Evolutionary conservation across 1,140 invertebrate genomes (phyloP), one percentile per base, ranked within the genome.

Genomic region (Helicoverpa armigera): DNA sequence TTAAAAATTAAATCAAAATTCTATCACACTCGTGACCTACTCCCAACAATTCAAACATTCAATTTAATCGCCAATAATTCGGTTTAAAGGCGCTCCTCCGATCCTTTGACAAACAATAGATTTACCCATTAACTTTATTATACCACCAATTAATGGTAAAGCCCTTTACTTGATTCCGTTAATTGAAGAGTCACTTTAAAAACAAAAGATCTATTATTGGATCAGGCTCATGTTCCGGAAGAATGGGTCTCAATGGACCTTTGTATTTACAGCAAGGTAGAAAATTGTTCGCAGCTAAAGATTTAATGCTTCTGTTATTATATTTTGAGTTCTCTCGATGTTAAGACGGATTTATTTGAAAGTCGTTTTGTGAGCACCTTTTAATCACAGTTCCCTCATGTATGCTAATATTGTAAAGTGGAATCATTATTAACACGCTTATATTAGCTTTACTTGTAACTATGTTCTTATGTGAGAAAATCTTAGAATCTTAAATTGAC

Each of bases 121-220:
- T 63, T 65, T 4, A 54, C 61, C 75, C 35, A 77, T 77, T 67
- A 77, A 53, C 51, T 53, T 65, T 53, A 77, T 77, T 65, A 53
- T 13, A n/a, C 61, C 60, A 29, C 18, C 60, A 77, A 65, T 67
- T 77, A 77, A 53, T 56, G 23, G 51, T n/a, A n/a, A 77, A 77
- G 51, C 67, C 23, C 61, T 77, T 77, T 65, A 53, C 61, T 12
- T 43, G 61, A 77, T 54, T 65, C 50, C 43, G 50, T 56, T 65
- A 77, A 77, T 77, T 77, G 75, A 54, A 35, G 14, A 67, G 61
- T 67, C 61, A 77, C 75, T 77, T 77, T n/a, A 35, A 61, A 61
- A 67, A 77, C 75, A 77, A 77, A 51, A 54, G 75, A 23, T 67
- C 50, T 54, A 77, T 67, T 77, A 77, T 77, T n/a, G 48, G 50